Evolutionary conservation across 2,797 vertebrate species (phyloP), one percentile per base, ranked within the genome.

Genomic region (Spea hammondii): DNA sequence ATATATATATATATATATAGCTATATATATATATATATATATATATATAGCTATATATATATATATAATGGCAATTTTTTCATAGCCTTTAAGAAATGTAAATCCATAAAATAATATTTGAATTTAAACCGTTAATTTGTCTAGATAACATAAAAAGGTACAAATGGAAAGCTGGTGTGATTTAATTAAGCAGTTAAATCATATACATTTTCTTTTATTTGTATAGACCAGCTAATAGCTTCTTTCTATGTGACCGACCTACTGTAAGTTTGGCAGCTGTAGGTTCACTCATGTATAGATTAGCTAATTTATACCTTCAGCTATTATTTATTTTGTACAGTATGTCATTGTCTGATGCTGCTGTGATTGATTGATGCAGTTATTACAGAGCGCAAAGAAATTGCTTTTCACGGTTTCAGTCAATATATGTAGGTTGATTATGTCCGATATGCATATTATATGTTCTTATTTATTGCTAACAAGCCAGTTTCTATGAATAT

Each of bases 371-470:
- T 74, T 77, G 74, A 72, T 76, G 69, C 74, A 48, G 60, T 71
- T 80, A 76, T 71, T 51, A 70, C 54, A 75, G 57, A 60, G 62
- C 62, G 69, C 47, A 68, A 77, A 77, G 76, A 64, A 81, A 77
- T 80, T 60, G 64, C 74, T 77, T 81, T 80, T 59, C 44, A 68
- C 79, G n/a, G 49, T 68, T 72, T 54, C 17, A 72, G 79, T 77
- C 74, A 77, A 77, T 77, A 73, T 72, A 77, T 77, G 70, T 72
- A 57, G 49, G 69, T 70, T 77, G 79, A 82, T 81, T 77, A 68
- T 77, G 77, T 77, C 55, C 65, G 54, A 82, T 77, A 72, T 67
- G 55, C 79, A 73, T 73, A 76, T 82, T 73, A 73, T 69, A 77
- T 71, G 65, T 67, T 79, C 70, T 73, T 70, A 69, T 77, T 77